Conservation (phyloP, 2,797 vertebrate species). For the Coregonus ussuriensis region DNA sequence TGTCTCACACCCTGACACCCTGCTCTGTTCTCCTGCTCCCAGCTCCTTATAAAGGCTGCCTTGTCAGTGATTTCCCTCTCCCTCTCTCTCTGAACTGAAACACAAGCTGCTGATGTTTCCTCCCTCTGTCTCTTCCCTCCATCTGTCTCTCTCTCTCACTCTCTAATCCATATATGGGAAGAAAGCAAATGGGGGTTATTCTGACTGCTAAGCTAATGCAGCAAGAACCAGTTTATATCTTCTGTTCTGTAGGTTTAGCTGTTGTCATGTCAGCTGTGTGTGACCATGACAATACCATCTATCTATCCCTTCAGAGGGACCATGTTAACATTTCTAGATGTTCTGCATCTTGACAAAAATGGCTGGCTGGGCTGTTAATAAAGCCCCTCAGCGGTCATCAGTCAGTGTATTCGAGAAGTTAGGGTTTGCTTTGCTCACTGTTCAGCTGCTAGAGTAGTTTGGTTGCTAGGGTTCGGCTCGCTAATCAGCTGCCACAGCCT, state of each 20-base stretch:
- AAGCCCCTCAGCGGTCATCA: not conserved
- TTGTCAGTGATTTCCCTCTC: conserved; percentile 53
- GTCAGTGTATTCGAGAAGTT: not conserved
- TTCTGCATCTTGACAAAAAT: not conserved
- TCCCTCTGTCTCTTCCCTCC: not conserved
- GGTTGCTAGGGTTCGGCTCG: not conserved
- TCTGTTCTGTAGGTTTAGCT: not conserved
- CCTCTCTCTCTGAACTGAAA: conserved; percentile 15
- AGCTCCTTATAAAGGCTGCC: conserved; percentile 64
- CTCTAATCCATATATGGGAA: not conserved
- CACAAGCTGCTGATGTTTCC: conserved; percentile 20
- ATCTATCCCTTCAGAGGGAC: not conserved
- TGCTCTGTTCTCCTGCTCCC: conserved; percentile 37
- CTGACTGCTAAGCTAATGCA: conserved; percentile 7
- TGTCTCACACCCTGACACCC: conserved; percentile 16
- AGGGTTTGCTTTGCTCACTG: not conserved
- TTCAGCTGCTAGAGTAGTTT: not conserved
- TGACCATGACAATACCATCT: conserved; percentile 36
- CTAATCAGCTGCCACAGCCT: not conserved
- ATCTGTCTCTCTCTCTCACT: not conserved
- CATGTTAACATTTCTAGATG: too few species aligned
- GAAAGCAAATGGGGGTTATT: not conserved
- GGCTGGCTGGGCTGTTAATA: not conserved
- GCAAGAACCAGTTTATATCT: conserved; percentile 4
- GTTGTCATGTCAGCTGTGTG: not conserved